Conservation (phyloP, 2,888 invertebrate species). For the Amiota mariae region DNA sequence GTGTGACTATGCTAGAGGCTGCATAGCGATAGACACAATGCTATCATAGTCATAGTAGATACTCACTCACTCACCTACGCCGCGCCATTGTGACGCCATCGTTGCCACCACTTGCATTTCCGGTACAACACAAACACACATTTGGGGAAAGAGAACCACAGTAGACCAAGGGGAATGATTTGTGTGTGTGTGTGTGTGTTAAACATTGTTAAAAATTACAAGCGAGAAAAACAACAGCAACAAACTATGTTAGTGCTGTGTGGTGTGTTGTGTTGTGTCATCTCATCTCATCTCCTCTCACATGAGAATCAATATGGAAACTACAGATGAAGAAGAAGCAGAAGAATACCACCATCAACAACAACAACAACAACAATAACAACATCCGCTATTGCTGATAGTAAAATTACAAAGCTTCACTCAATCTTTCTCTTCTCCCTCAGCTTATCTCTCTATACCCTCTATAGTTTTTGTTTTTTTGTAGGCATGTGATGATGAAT, state of each 20-base stretch:
- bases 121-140: constrained; percentile 2
- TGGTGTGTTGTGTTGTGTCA: background rate
- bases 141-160: too few relatives aligned
- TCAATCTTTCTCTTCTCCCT: too few relatives aligned
- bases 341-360: too few relatives aligned
- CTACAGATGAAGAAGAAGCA: too few relatives aligned
- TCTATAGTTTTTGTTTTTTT: too few relatives aligned
- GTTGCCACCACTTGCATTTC: constrained; percentile 4
- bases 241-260: background rate
- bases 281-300: background rate
- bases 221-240: background rate
- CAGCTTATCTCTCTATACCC: too few relatives aligned
- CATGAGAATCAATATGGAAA: background rate
- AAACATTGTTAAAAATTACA: background rate
- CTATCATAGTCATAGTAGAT: background rate
- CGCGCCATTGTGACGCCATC: background rate
- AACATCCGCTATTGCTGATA: background rate
- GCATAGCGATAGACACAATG: background rate
- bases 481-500: too few relatives aligned
- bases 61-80: background rate
- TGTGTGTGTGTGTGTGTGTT: background rate
- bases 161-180: too few relatives aligned
- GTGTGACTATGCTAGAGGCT: background rate
- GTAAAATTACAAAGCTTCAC: background rate
- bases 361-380: background rate